Evolutionary conservation across 2,797 vertebrate species (phyloP), one percentile per base, ranked within the genome.

Genomic region (Pterois miles): DNA sequence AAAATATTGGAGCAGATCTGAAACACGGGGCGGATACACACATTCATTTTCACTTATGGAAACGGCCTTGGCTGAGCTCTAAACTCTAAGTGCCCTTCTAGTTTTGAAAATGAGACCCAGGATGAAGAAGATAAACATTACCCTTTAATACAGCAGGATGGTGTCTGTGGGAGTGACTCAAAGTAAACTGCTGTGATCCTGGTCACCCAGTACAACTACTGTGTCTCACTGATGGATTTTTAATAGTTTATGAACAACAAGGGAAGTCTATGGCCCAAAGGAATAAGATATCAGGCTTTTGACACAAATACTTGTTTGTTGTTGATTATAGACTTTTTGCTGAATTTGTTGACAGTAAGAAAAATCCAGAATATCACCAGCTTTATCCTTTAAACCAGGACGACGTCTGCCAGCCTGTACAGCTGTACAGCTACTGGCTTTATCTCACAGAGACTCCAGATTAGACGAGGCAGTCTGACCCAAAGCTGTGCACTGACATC

Each of bases 401-500:
- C 2, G 33, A 76, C 18, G 78, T 77, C 69, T 78, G 62, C 20
- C 3, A 71, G 59, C 48, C 68, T 57, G 34, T 38, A 63, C 65
- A 68, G 85, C 82, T 78, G 63, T 58, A 52, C 71, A 76, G 65
- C 25, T 48, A 34, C 72, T 34, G n/a, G 38, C 75, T 76, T 86
- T 91, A 92, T 92, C 92, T 74, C 16, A 23, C 43, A 48, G 52
- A 38, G 63, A 27, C 86, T 79, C 60, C 74, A 80, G 90, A 93
- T 93, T 91, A 92, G 85, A 86, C 83, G 18, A 86, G 83, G 78
- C 85, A 31, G 86, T 79, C 86, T 86, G 91, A 87, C 81, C 78
- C 50, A 34, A 53, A 85, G 83, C 84, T 71, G 80, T 71, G 57
- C 65, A 48, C 70, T 70, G 58, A 79, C 74, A 53, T 68, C 84